These are phyloP conservation scores for Odocoileus virginianus DNA, from an alignment of 2,113 vertebrate genomes.

Conservation along the genomic window DNA sequence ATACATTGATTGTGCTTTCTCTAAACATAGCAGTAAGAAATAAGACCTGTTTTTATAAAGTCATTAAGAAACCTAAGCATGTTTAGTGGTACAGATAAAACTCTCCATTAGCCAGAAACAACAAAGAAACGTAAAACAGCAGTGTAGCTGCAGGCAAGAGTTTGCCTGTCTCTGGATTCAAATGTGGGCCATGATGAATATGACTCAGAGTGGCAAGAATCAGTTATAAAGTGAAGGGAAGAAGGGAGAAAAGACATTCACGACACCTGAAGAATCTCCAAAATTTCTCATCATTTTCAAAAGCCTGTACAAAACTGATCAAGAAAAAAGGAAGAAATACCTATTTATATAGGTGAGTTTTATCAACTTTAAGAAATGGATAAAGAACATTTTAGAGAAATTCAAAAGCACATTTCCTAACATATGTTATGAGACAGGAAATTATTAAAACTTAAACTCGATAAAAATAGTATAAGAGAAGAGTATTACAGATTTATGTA, in stretches of 20 bases:
- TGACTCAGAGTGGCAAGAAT: accelerated
- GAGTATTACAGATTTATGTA: background rate
- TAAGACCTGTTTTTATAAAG: background rate
- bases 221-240: background rate
- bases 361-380: background rate
- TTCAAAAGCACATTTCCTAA: background rate
- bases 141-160: background rate
- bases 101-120: background rate
- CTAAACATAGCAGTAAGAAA: background rate
- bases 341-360: background rate
- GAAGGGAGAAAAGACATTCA: background rate
- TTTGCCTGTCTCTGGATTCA: background rate
- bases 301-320: background rate
- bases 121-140: background rate
- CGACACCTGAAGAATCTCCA: background rate
- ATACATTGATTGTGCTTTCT: background rate
- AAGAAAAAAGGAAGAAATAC: background rate
- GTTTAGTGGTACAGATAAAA: background rate
- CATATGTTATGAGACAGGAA: background rate
- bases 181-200: accelerated
- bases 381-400: background rate
- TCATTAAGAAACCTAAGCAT: background rate
- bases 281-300: background rate
- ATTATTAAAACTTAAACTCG: background rate
- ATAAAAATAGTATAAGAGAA: background rate